Conservation (phyloP, 2,113 vertebrate genomes). For the Rattus rattus region DNA sequence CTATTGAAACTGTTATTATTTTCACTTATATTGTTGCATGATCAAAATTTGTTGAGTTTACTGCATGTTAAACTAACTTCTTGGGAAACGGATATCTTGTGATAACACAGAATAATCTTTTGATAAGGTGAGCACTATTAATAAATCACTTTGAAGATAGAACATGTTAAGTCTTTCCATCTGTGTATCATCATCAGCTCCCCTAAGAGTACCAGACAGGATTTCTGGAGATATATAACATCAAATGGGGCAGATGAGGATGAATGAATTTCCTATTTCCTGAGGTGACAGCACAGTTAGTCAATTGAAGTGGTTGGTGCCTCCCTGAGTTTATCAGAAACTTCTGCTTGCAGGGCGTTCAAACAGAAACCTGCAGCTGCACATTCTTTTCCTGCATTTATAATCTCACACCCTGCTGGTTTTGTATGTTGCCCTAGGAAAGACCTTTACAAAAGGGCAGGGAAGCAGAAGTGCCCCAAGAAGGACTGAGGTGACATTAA, state of each 20-base stretch:
- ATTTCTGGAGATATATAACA: constrained; percentile 12
- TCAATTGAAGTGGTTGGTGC: constrained; percentile 57
- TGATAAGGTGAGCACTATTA: constrained; percentile 63
- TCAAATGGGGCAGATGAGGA: constrained; percentile 51
- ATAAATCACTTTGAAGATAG: constrained; percentile 61
- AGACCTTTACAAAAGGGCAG: not conserved
- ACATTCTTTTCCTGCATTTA: constrained; percentile 46
- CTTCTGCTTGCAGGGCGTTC: not conserved
- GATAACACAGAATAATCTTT: constrained; percentile 67
- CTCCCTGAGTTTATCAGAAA: not conserved
- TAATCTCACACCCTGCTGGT: constrained; percentile 23
- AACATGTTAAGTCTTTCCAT: constrained; percentile 67
- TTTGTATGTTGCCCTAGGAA: not conserved
- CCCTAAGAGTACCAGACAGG: constrained; percentile 55
- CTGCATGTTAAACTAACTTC: constrained; percentile 38
- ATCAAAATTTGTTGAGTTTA: not conserved
- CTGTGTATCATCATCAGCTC: constrained; percentile 68
- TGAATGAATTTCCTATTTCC: constrained; percentile 57
- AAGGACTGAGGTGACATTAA: not conserved
- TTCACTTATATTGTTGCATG: not conserved
- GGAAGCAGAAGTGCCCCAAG: not conserved
- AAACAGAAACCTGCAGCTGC: constrained; percentile 44
- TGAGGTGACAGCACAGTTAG: constrained; percentile 33
- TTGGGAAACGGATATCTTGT: not conserved
- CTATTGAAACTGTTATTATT: constrained; percentile 14